phyloP scores from a whole-genome alignment of 2,113 vertebrate genomes.

The Brevimyrus niger region DNA sequence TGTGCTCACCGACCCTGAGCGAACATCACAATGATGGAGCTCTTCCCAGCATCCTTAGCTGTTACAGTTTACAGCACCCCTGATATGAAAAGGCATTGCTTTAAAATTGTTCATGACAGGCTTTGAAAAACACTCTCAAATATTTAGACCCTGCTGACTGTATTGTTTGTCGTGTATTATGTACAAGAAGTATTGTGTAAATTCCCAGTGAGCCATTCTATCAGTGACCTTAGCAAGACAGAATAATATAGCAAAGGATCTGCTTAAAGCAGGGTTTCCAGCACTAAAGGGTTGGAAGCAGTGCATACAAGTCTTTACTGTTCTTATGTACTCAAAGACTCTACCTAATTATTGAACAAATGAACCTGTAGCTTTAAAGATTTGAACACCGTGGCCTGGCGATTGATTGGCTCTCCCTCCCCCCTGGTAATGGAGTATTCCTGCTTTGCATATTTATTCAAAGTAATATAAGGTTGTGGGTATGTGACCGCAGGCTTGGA shows the following conservation, averaged over 20 bases:
- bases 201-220: neutral
- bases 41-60: neutral
- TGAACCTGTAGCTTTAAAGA: neutral
- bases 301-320: neutral
- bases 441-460: neutral
- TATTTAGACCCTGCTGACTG: neutral
- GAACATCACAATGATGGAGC: neutral
- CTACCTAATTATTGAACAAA: neutral
- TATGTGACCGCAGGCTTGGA: neutral
- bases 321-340: neutral
- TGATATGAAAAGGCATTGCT: neutral
- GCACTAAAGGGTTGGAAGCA: neutral
- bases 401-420: neutral
- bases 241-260: neutral
- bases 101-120: conserved; percentile 1
- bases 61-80: neutral
- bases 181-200: neutral
- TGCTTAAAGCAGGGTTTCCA: neutral
- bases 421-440: neutral
- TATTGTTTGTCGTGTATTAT: neutral
- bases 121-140: neutral
- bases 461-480: neutral
- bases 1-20: neutral
- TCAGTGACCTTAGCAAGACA: neutral
- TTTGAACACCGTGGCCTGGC: neutral